Evolutionary conservation across 2,797 vertebrate genomes (phyloP).

Genomic region (Sebastes hubbsi): DNA sequence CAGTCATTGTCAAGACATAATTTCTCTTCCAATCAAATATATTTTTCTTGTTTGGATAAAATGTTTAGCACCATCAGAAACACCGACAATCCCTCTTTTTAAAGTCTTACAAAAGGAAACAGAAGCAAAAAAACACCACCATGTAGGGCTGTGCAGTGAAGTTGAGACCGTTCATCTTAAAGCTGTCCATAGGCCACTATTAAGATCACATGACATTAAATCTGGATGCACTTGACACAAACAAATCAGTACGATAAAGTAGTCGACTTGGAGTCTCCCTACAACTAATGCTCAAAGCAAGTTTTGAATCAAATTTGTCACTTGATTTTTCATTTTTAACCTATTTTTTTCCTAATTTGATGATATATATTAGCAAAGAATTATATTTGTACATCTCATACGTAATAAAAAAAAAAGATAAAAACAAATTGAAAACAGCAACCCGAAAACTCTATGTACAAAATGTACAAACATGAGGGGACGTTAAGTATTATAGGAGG

Average conservation of each 20-base stretch:
- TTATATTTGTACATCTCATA: conserved; percentile 87
- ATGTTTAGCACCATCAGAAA: conserved; percentile 98
- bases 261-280: conserved; percentile 67
- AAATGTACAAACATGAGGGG: conserved; percentile 80
- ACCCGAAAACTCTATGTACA: conserved; percentile 85
- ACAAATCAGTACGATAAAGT: conserved; percentile 53
- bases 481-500: conserved; percentile 53
- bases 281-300: conserved; percentile 76
- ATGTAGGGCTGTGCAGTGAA: conserved; percentile 91
- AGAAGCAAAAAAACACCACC: conserved; percentile 68
- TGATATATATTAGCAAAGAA: conserved; percentile 89
- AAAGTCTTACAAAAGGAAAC: conserved; percentile 78
- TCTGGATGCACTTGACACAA: conserved; percentile 75
- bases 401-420: conserved; percentile 55
- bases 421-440: conserved; percentile 76
- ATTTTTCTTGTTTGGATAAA: conserved; percentile 92
- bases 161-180: conserved; percentile 80
- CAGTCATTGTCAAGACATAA: conserved; percentile 95
- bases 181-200: conserved; percentile 73
- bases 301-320: conserved; percentile 80
- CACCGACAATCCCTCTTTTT: conserved; percentile 88
- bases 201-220: conserved; percentile 68
- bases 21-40: conserved; percentile 96
- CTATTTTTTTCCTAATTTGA: conserved; percentile 74
- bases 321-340: conserved; percentile 65